Conservation (phyloP, 1,140 invertebrate species). For the Triops longicaudatus region DNA sequence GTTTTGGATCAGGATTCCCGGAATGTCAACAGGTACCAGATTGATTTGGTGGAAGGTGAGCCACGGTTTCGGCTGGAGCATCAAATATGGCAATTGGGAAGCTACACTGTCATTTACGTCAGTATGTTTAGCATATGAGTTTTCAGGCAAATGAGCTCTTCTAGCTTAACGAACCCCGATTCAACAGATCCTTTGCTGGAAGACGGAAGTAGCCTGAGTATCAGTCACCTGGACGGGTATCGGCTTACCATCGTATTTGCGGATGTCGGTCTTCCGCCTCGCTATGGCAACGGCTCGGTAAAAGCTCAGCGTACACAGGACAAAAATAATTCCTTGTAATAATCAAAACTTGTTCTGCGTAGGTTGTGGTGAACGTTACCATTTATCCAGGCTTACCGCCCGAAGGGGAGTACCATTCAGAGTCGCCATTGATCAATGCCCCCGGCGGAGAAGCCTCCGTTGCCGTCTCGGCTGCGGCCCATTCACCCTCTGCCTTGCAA, state of each 20-base stretch:
- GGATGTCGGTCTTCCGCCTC: slow-evolving; percentile 38
- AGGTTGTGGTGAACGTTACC: slow-evolving; percentile 1
- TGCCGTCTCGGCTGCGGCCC: background rate
- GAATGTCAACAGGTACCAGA: slow-evolving; percentile 28
- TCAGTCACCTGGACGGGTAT: slow-evolving; percentile 32
- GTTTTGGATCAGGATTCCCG: slow-evolving; percentile 28
- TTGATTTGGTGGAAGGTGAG: slow-evolving; percentile 1
- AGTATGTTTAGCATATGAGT: slow-evolving; percentile 18
- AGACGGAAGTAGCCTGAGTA: background rate
- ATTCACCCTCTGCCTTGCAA: background rate
- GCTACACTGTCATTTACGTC: slow-evolving; percentile 21
- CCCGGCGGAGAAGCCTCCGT: too few relatives aligned
- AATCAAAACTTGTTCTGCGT: background rate
- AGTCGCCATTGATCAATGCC: background rate
- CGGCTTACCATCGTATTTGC: slow-evolving; percentile 39
- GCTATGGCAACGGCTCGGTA: slow-evolving; percentile 33
- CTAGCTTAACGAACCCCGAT: background rate
- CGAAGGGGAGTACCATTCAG: background rate
- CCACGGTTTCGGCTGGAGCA: slow-evolving; percentile 6
- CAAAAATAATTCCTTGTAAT: background rate
- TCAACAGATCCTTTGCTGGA: background rate
- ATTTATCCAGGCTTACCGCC: slow-evolving; percentile 3
- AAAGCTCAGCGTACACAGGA: background rate
- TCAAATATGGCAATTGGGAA: slow-evolving; percentile 17
- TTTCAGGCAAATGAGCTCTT: background rate